phyloP scores from a whole-genome alignment of 2,113 vertebrate species.

The Notiomystis cincta region DNA sequence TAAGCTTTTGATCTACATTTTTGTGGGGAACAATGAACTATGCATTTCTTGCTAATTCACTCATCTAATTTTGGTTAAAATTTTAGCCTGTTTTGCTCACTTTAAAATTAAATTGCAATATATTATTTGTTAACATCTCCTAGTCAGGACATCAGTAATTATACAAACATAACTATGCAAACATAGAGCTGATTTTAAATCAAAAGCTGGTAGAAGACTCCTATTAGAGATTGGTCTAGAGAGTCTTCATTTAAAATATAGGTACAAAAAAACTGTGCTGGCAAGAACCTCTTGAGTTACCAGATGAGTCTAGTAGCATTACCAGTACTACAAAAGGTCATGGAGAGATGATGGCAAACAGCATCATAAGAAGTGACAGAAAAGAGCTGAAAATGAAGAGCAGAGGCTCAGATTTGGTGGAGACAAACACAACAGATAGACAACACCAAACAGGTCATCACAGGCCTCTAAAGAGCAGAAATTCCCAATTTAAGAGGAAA shows the following conservation, averaged over 20 bases:
- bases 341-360: not conserved
- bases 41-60: not conserved
- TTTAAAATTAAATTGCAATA: not conserved
- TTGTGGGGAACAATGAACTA: not conserved
- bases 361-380: not conserved
- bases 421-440: not conserved
- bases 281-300: not conserved
- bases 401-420: rapidly evolving
- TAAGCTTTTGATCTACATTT: not conserved
- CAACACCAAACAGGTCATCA: not conserved
- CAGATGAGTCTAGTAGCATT: not conserved
- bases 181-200: not conserved
- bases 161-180: not conserved
- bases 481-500: not conserved
- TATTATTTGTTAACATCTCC: not conserved
- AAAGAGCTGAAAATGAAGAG: not conserved
- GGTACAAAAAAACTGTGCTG: not conserved
- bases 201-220: not conserved
- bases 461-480: not conserved
- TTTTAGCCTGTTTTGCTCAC: not conserved
- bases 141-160: not conserved
- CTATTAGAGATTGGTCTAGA: not conserved
- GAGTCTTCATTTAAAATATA: not conserved
- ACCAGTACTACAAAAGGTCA: not conserved
- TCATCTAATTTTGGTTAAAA: not conserved